These are phyloP conservation scores for Synanthedon andrenaeformis DNA, from an alignment of 2,888 invertebrate genomes.

Conservation along the genomic window DNA sequence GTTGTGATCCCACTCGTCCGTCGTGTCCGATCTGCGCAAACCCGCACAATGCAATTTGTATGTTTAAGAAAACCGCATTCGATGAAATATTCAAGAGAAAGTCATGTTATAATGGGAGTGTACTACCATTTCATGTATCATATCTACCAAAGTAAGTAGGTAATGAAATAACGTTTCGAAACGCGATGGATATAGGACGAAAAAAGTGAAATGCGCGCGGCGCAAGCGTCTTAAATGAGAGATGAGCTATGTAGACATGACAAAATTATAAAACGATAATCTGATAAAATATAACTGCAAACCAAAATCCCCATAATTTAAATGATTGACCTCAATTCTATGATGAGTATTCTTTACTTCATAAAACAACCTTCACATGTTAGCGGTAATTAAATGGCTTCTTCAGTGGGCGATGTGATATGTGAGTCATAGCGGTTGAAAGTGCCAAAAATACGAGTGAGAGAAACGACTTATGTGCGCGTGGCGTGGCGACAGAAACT, in stretches of 20 bases:
- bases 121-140: no score
- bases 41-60: slow-evolving; percentile 9
- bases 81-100: no score
- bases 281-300: no score
- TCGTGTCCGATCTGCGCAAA: slow-evolving; percentile 58
- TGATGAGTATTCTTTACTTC: not conserved
- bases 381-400: not conserved
- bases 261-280: no score
- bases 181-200: no score
- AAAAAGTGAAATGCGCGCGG: no score
- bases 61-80: slow-evolving; percentile 1
- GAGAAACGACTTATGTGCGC: slow-evolving; percentile 7
- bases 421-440: slow-evolving; percentile 4
- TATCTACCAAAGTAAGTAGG: no score
- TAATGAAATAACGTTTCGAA: no score
- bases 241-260: no score
- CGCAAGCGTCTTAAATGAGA: no score
- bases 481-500: not conserved
- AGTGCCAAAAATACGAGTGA: slow-evolving; percentile 29
- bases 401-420: not conserved
- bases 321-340: not conserved
- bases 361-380: not conserved
- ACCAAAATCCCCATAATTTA: no score
- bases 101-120: no score
- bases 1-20: slow-evolving; percentile 62